Evolutionary conservation across 2,888 invertebrate genomes (phyloP).

Genomic region (Spisula subtruncata): DNA sequence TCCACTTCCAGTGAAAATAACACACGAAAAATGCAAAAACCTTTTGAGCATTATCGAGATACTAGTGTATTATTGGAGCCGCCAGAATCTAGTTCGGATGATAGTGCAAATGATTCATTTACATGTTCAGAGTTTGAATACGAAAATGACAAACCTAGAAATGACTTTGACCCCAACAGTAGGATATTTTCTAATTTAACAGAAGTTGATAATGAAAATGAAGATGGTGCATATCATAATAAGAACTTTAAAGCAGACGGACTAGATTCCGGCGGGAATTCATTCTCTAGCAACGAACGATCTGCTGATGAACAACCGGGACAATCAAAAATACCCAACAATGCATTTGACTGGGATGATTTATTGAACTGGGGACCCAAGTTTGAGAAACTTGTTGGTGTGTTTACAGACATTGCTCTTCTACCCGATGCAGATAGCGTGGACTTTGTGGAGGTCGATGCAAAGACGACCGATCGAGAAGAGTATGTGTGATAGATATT

Average conservation of each 20-base stretch:
- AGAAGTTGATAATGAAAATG: conserved; percentile 85
- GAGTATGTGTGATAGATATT: conserved; percentile 81
- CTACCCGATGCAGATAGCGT: conserved; percentile 91
- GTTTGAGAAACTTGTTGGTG: conserved; percentile 97
- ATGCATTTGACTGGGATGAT: conserved; percentile 97
- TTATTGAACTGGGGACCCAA: conserved; percentile 98
- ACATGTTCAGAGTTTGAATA: conserved; percentile 99
- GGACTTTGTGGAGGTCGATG: conserved; percentile 68
- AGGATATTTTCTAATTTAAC: conserved; percentile 90
- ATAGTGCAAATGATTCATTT: conserved; percentile 97
- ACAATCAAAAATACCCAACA: conserved; percentile 84
- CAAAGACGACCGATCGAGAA: conserved; percentile 75
- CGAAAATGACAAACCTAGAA: conserved; percentile 90
- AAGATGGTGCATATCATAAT: conserved; percentile 78
- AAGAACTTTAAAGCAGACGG: conserved; percentile 91
- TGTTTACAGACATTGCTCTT: conserved; percentile 98
- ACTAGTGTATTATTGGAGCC: conserved; percentile 86
- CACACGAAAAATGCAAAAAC: conserved; percentile 73
- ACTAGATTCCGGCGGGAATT: conserved; percentile 97
- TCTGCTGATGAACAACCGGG: conserved; percentile 94
- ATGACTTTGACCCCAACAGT: conserved; percentile 88
- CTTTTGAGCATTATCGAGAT: conserved; percentile 78
- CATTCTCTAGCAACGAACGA: conserved; percentile 93
- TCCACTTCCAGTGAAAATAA: conserved; percentile 91
- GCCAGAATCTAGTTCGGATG: conserved; percentile 91